Conservation (phyloP, 2,113 vertebrate genomes). For the Engraulis encrasicolus region DNA sequence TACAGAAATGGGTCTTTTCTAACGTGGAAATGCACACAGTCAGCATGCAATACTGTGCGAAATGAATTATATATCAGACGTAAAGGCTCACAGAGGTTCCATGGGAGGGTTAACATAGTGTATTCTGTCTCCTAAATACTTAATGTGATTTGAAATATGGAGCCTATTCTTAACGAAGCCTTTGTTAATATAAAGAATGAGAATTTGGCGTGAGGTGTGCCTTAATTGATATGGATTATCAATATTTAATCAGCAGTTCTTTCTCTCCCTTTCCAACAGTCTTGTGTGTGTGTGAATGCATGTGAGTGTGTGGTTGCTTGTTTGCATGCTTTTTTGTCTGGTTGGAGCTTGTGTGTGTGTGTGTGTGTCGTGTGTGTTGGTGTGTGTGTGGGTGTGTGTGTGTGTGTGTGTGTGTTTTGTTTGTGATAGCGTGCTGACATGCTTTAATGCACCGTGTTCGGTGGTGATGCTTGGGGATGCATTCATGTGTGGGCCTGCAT, state of each 20-base stretch:
- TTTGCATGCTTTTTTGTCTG: not conserved
- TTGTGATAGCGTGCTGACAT: too few relatives aligned
- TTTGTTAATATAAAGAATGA: not conserved
- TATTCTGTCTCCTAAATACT: not conserved
- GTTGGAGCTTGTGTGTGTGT: not conserved
- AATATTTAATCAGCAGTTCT: not conserved
- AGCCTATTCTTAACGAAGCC: not conserved
- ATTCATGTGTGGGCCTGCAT: not conserved
- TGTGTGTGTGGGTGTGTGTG: not conserved
- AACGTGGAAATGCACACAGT: not conserved
- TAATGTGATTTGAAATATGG: not conserved
- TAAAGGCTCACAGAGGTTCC: too few relatives aligned
- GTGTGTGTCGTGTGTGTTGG: not conserved
- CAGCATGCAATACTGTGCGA: not conserved
- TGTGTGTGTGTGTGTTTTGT: not conserved
- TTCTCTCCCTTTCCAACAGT: not conserved
- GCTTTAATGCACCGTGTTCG: not conserved
- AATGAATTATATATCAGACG: not conserved
- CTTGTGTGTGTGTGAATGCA: not conserved
- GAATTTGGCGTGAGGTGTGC: not conserved
- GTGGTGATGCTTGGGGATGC: not conserved
- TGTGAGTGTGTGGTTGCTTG: not conserved
- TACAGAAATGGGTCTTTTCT: not conserved
- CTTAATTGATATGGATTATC: conserved; percentile 19
- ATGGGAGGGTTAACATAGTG: not conserved